Percentiles rank a stretch among this genome's conserved stretches.
Conservation (phyloP, 2,888 invertebrate genomes). For the Andrena trimmerana region DNA sequence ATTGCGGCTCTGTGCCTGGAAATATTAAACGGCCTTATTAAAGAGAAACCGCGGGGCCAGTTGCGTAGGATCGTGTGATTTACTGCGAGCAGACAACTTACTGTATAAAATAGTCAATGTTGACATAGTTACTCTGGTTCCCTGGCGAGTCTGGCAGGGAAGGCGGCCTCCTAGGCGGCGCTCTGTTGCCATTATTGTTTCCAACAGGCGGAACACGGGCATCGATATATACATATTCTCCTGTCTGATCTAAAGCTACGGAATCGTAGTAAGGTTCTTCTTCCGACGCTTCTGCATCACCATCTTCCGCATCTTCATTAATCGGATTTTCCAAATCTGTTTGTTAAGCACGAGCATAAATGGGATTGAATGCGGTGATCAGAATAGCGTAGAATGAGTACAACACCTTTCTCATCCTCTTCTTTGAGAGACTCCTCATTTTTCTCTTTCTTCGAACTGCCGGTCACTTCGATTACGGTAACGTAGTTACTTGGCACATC, state of each 20-base stretch:
- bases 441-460: constrained; percentile 85
- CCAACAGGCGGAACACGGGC: constrained; percentile 86
- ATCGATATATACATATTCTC: constrained; percentile 92
- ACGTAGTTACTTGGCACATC: constrained; percentile 89
- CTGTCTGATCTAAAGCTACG: constrained; percentile 86
- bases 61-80: background rate
- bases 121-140: constrained; percentile 94
- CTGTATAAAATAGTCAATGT: constrained; percentile 96
- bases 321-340: constrained; percentile 82
- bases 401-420: constrained; percentile 83
- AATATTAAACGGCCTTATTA: constrained; percentile 32
- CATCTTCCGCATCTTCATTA: constrained; percentile 83
- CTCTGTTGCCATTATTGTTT: constrained; percentile 78
- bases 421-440: constrained; percentile 86
- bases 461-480: constrained; percentile 96
- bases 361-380: constrained; percentile 11
- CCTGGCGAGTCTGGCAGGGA: constrained; percentile 91
- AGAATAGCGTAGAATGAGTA: constrained; percentile 3
- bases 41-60: background rate
- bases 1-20: constrained; percentile 82
- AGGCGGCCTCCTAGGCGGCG: constrained; percentile 83
- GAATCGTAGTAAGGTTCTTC: constrained; percentile 87
- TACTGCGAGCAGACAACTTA: constrained; percentile 83
- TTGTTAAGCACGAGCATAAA: constrained; percentile 29
- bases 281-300: constrained; percentile 83